phyloP scores from a whole-genome alignment of 2,797 vertebrate genomes.

The Ctenopoma multispine region DNA sequence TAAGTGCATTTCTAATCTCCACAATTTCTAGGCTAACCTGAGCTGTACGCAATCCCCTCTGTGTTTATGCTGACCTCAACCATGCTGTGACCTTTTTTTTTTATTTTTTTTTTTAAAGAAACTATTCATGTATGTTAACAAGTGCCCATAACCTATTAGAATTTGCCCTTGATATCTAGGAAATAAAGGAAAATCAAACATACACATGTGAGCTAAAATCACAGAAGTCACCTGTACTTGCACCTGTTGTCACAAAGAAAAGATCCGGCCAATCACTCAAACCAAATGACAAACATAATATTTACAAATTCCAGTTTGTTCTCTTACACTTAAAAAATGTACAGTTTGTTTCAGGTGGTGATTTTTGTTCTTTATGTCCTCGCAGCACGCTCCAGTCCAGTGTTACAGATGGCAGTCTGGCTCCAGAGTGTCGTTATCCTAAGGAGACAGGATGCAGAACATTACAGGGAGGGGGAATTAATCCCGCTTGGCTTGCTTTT shows the following conservation, averaged over 20 bases:
- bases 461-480: constrained; percentile 44
- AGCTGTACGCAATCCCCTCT: constrained; percentile 50
- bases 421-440: constrained; percentile 70
- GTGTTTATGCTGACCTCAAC: constrained; percentile 49
- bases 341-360: constrained; percentile 81
- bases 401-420: constrained; percentile 77
- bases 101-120: constrained; percentile 14
- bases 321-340: constrained; percentile 85
- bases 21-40: constrained; percentile 54
- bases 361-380: constrained; percentile 67
- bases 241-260: constrained; percentile 86
- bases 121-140: constrained; percentile 44
- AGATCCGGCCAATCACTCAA: constrained; percentile 82
- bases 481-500: constrained; percentile 54
- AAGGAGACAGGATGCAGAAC: constrained; percentile 66
- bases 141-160: constrained; percentile 57
- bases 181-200: constrained; percentile 65
- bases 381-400: constrained; percentile 65
- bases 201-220: constrained; percentile 62
- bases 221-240: constrained; percentile 76
- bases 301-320: constrained; percentile 88
- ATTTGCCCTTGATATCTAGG: constrained; percentile 57
- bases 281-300: constrained; percentile 88
- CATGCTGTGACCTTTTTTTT: constrained; percentile 45
- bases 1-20: constrained; percentile 40